Evolutionary conservation across 64 coral and sea anemone species (phyloP).

Genomic region (Hydrozoanthus tunicans): DNA sequence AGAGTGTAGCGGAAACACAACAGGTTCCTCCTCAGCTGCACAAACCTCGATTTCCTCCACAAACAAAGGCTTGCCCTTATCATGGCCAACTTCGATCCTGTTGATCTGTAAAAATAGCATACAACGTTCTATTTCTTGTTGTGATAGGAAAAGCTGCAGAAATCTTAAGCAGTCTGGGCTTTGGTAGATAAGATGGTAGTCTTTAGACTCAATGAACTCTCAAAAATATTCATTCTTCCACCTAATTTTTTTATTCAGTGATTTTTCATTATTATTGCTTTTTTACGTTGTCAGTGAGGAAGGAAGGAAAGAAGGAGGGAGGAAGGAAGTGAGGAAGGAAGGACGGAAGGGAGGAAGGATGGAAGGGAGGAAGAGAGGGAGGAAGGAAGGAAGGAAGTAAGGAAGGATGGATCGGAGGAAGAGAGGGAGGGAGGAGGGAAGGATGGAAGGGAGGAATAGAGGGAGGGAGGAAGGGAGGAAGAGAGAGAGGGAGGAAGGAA

Average conservation of each 20-base stretch:
- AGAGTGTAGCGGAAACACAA: slow-evolving; percentile 32
- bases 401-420: no score
- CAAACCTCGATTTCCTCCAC: slow-evolving; percentile 49
- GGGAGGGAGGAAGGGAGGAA: no score
- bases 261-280: no score
- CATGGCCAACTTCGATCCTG: slow-evolving; percentile 43
- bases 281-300: no score
- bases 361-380: no score
- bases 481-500: neutral
- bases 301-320: no score
- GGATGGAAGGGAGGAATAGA: neutral
- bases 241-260: no score
- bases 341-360: no score
- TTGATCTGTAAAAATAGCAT: slow-evolving; percentile 21
- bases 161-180: neutral
- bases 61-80: slow-evolving; percentile 46
- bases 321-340: no score
- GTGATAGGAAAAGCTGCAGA: neutral
- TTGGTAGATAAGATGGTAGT: no score
- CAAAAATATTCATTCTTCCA: no score
- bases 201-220: no score
- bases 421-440: neutral
- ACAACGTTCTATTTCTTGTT: neutral
- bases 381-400: neutral
- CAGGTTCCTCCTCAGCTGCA: slow-evolving; percentile 30